phyloP scores from a whole-genome alignment of 2,113 vertebrate species.

The Nyctereutes procyonoides region DNA sequence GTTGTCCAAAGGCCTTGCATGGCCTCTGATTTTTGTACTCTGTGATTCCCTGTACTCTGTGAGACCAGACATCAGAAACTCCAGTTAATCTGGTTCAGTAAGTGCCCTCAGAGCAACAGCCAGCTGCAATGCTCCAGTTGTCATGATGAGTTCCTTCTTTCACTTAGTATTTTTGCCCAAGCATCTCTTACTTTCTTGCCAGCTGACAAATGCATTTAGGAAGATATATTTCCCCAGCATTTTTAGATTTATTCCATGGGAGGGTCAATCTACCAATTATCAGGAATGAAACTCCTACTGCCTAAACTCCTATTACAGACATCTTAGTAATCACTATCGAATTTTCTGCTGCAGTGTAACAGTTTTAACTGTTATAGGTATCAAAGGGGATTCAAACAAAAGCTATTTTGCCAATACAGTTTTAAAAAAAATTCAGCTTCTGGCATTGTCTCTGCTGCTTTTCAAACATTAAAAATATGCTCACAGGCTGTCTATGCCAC shows the following conservation, averaged over 20 bases:
- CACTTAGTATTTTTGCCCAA: not conserved
- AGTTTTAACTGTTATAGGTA: not conserved
- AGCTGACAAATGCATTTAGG: constrained; percentile 29
- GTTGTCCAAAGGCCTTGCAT: not conserved
- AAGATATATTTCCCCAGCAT: not conserved
- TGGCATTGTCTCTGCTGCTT: constrained; percentile 62
- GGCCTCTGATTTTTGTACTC: not conserved
- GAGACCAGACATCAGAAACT: not conserved
- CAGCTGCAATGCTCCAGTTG: not conserved
- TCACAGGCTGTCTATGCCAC: constrained; percentile 70
- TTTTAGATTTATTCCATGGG: not conserved
- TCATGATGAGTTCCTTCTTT: not conserved
- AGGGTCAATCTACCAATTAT: not conserved
- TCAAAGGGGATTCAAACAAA: constrained; percentile 25
- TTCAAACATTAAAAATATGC: constrained; percentile 63
- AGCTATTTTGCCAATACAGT: constrained; percentile 64
- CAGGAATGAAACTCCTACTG: constrained; percentile 20
- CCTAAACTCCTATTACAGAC: not conserved
- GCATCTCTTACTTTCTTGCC: constrained; percentile 31
- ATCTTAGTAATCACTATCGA: not conserved
- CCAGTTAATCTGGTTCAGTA: not conserved
- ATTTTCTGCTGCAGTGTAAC: not conserved
- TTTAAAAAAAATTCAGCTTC: constrained; percentile 44
- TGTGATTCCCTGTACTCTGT: not conserved
- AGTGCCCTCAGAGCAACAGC: not conserved